Conservation (phyloP, 1,140 invertebrate species). For the Bombus sylvicola region DNA sequence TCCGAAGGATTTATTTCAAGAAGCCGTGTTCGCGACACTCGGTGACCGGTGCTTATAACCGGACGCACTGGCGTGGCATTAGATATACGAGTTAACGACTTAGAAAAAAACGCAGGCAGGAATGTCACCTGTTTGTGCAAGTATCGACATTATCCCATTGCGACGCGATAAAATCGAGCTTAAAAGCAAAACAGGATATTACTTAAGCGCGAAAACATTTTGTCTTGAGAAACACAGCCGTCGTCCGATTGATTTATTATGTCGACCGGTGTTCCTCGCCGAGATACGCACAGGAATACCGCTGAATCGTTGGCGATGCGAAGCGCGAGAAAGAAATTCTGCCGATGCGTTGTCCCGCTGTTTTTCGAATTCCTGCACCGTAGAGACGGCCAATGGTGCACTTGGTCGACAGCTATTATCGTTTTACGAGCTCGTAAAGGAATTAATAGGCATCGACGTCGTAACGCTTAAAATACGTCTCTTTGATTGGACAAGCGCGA, state of each 20-base stretch:
- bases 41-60: constrained; percentile 55
- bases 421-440: constrained; percentile 31
- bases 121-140: constrained; percentile 70
- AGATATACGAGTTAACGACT: constrained; percentile 61
- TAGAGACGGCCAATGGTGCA: background rate
- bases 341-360: background rate
- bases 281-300: background rate
- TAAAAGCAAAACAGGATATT: constrained; percentile 67
- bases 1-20: constrained; percentile 50
- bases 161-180: constrained; percentile 53
- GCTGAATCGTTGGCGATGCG: too few relatives aligned
- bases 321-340: background rate
- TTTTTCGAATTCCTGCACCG: constrained; percentile 22
- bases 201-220: constrained; percentile 58
- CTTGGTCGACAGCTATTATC: constrained; percentile 17
- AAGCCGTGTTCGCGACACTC: constrained; percentile 35
- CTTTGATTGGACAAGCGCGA: background rate
- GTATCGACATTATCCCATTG: constrained; percentile 57
- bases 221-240: constrained; percentile 61
- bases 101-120: constrained; percentile 16
- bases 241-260: constrained; percentile 48
- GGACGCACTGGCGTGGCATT: constrained; percentile 55
- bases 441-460: too few relatives aligned
- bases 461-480: background rate
- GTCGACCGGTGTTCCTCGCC: constrained; percentile 14